Conservation (phyloP, 2,113 vertebrate genomes). For the Apteryx mantelli region DNA sequence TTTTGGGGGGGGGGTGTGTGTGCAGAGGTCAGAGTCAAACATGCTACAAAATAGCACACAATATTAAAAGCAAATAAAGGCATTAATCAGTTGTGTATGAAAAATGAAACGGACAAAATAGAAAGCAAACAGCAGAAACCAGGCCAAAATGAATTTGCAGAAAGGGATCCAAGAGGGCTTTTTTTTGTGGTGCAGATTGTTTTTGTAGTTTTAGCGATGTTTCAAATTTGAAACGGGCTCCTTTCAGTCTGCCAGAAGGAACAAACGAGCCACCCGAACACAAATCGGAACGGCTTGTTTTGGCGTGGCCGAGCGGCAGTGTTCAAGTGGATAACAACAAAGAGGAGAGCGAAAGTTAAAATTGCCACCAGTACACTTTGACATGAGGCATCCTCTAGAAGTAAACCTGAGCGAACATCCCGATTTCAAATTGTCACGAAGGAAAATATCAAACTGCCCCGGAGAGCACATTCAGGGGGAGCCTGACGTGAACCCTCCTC, state of each 20-base stretch:
- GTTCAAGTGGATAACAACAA: background rate
- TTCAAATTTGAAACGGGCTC: background rate
- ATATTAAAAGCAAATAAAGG: slow-evolving; percentile 6
- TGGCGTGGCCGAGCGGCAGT: background rate
- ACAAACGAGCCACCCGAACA: background rate
- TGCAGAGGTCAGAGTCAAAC: background rate
- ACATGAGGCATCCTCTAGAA: background rate
- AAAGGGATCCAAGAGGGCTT: background rate
- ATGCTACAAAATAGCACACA: background rate
- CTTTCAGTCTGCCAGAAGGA: slow-evolving; percentile 17
- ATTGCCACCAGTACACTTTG: background rate
- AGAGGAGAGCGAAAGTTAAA: background rate
- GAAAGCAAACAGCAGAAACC: background rate
- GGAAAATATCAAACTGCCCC: background rate
- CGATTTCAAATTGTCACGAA: background rate
- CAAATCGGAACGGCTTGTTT: background rate
- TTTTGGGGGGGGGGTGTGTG: too few relatives aligned
- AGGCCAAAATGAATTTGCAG: background rate
- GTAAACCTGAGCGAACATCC: background rate
- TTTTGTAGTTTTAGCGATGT: slow-evolving; percentile 8
- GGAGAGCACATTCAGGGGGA: background rate
- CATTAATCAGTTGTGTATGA: background rate
- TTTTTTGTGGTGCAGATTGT: background rate
- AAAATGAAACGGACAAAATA: background rate
- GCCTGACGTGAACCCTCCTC: background rate